phyloP scores from a whole-genome alignment of 2,888 invertebrate species.

The Pilophorus perplexus region DNA sequence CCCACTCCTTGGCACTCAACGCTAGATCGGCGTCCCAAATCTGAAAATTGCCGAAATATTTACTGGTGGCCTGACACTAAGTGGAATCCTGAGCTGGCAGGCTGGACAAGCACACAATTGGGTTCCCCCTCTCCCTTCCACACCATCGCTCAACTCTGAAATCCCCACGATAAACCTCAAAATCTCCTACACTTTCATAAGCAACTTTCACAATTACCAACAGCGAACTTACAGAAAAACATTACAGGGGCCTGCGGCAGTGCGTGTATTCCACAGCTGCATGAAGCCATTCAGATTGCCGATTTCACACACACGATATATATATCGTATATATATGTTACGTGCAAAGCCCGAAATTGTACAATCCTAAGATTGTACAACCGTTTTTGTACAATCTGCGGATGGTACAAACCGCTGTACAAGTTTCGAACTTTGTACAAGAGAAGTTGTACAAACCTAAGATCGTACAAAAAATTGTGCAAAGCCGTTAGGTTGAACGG shows the following conservation, averaged over 20 bases:
- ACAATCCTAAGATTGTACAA: neutral
- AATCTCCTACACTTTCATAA: too few relatives aligned
- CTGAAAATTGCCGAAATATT: conserved; percentile 1
- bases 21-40: neutral
- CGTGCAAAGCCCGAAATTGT: neutral
- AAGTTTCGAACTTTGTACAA: too few relatives aligned
- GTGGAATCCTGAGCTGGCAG: too few relatives aligned
- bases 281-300: neutral
- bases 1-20: neutral
- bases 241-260: neutral
- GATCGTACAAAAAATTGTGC: too few relatives aligned
- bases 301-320: neutral
- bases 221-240: neutral
- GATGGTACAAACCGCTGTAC: too few relatives aligned
- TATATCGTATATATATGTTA: neutral
- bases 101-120: neutral
- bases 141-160: too few relatives aligned
- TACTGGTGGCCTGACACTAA: too few relatives aligned
- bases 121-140: too few relatives aligned
- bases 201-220: neutral
- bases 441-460: too few relatives aligned
- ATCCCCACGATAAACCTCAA: too few relatives aligned
- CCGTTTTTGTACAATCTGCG: neutral
- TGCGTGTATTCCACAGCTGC: neutral
- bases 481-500: too few relatives aligned